Base-by-base conservation (phyloP, 30 jellyfish, hydroid and myxozoan species). In the Pseudorhiza aurosa region DNA sequence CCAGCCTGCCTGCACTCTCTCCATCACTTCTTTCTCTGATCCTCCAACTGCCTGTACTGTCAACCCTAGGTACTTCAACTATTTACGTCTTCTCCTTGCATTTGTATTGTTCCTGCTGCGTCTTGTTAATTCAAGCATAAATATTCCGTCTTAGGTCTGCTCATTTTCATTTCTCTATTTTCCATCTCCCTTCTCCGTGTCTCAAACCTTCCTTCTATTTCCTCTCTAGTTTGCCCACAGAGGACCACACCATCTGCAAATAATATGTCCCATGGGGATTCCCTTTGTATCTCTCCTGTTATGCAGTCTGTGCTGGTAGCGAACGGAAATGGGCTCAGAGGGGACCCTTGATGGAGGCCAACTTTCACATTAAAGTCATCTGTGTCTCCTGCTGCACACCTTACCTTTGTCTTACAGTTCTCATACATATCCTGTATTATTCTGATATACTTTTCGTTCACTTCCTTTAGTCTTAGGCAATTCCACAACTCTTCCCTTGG, bases 121-220 rank as follows among this genome's bases (percentile, higher is more conserved):
- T 17, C 8, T 51, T 22, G 11, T 57, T 40, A 57, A 10, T 6
- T 2, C 44, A 25, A 57, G 3, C 9, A 11, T 25, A 69, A 4
- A 30, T 69, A 69, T 69, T 69, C 83, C 12, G 85, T 45, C 76
- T 71, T 71, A 15, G 35, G 7, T 49, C 71, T 45, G 22, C 75
- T 42, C 15, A 71, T 53, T 45, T 18, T 71, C 55, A 71, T 6
- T 2, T 55, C 71, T 29, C 49, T 71, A 2, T 43, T 50, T 29
- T 71, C 85, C 36, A 71, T 11, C 4, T 49, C 76, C n/a, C n/a
- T 11, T 18, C 53, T 45, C 85, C 76, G 46, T 2, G 14, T 6
- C 19, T 43, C 76, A 5, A 11, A 29, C 11, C 6, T 25, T 12
- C 31, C 21, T 12, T 29, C 50, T 1, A 29, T 11, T 1, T 24